These are phyloP conservation scores for Pseudochaenichthys georgianus DNA, from an alignment of 2,797 vertebrate genomes.

Conservation along the genomic window DNA sequence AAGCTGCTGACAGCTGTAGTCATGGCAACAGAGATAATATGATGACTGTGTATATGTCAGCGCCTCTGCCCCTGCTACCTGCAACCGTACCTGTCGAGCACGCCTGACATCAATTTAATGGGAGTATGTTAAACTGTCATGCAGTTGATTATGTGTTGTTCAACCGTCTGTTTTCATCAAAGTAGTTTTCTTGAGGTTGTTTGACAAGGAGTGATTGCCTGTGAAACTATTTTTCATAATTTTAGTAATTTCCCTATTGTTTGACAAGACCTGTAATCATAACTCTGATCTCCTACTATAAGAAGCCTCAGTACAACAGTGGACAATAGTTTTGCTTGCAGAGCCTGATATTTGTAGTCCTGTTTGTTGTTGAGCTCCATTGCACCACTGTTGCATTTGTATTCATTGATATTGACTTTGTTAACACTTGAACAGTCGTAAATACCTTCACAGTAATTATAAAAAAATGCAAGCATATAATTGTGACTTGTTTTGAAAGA, in stretches of 20 bases:
- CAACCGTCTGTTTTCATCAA: conserved; percentile 3
- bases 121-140: conserved; percentile 42
- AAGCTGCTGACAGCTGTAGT: conserved; percentile 72
- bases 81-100: conserved; percentile 45
- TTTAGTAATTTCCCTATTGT: background rate
- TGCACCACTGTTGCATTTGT: background rate
- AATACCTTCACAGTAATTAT: background rate
- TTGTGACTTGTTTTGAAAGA: background rate
- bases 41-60: conserved; percentile 63
- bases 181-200: background rate
- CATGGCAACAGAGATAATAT: conserved; percentile 78
- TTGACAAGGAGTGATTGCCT: background rate
- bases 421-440: background rate
- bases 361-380: background rate
- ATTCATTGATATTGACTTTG: background rate
- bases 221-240: conserved; percentile 8
- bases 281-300: too few species aligned
- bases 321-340: background rate
- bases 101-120: conserved; percentile 45
- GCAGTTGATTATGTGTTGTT: conserved; percentile 41
- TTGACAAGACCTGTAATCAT: background rate
- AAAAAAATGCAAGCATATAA: background rate
- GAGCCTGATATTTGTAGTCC: background rate
- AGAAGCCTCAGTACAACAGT: background rate
- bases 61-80: conserved; percentile 53